Evolutionary conservation across 2,888 invertebrate genomes (phyloP), one percentile per base, ranked within the genome.

Genomic region (Psylliodes chrysocephalus): DNA sequence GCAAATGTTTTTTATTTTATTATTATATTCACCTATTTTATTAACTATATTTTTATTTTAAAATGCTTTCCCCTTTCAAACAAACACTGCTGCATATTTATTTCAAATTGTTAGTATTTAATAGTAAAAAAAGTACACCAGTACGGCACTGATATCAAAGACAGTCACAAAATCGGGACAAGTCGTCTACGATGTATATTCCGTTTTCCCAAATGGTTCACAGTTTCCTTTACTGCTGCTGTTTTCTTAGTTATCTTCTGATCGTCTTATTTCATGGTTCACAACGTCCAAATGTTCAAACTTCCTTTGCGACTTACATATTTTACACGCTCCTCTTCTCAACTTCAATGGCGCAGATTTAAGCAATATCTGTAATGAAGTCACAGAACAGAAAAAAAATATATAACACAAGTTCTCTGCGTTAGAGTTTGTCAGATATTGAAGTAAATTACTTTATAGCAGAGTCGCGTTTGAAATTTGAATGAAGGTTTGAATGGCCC

Each of bases 201-300:
- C 69, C 69, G 68, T 71, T 69, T 67, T 71, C 68, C 69, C 70
- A 56, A 67, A 66, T 63, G 70, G 67, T 68, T 68, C 66, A 64
- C 64, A 66, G 70, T 71, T 64, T 68, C 66, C 60, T 55, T 10
- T n/a, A n/a, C 64, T 55, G 66, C 64, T 70, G 67, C 66, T 64
- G 71, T 73, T 72, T 78, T 74, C 77, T 77, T 75, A 74, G 74
- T 70, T 73, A 74, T 73, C 74, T 75, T 73, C 75, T 76, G 79
- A 79, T 80, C 78, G 77, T 76, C 79, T 79, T 79, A 81, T 81
- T 81, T 81, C 79, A 81, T 79, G 81, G 79, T 74, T 80, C 79
- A 79, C 78, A 79, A 79, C 77, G 75, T 77, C 75, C 76, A 74
- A 77, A 73, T 72, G 74, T 72, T 71, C 73, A 70, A 51, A 59